Percentiles rank a stretch among this genome's conserved stretches.
These are phyloP conservation scores for Pycnomerus fuliginosus DNA, from an alignment of 2,888 invertebrate species.

Conservation along the genomic window DNA sequence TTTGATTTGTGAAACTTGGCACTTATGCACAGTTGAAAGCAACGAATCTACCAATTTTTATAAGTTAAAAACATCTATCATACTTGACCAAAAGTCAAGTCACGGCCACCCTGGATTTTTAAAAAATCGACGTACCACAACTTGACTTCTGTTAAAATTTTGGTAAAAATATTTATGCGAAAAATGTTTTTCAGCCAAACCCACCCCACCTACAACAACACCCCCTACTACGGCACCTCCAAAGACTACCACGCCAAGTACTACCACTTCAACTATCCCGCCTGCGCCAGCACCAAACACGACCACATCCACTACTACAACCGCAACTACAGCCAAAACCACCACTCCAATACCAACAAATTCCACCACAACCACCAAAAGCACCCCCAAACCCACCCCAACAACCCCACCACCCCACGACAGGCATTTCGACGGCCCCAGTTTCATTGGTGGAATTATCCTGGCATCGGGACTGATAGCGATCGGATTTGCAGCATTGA, in stretches of 20 bases:
- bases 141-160: too few species aligned
- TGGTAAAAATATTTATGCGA: too few species aligned
- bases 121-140: too few species aligned
- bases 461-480: constrained; percentile 76
- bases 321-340: constrained; percentile 24
- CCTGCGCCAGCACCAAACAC: constrained; percentile 22
- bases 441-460: constrained; percentile 84
- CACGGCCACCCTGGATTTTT: too few species aligned
- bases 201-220: neutral
- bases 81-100: too few species aligned
- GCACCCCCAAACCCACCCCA: constrained; percentile 30
- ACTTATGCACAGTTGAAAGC: too few species aligned
- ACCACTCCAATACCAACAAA: constrained; percentile 20
- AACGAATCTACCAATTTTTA: too few species aligned
- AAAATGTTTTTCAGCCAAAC: too few species aligned
- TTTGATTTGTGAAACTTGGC: too few species aligned
- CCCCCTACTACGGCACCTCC: constrained; percentile 9
- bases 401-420: constrained; percentile 38
- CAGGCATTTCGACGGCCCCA: constrained; percentile 68
- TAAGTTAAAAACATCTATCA: too few species aligned
- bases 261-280: constrained; percentile 25
- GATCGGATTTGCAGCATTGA: constrained; percentile 79
- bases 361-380: constrained; percentile 25
- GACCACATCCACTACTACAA: constrained; percentile 19
- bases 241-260: constrained; percentile 24